A percentile compares a stretch with the other conserved stretches of the same genome.
Conservation (phyloP, 2,113 vertebrate genomes). For the Suncus etruscus region DNA sequence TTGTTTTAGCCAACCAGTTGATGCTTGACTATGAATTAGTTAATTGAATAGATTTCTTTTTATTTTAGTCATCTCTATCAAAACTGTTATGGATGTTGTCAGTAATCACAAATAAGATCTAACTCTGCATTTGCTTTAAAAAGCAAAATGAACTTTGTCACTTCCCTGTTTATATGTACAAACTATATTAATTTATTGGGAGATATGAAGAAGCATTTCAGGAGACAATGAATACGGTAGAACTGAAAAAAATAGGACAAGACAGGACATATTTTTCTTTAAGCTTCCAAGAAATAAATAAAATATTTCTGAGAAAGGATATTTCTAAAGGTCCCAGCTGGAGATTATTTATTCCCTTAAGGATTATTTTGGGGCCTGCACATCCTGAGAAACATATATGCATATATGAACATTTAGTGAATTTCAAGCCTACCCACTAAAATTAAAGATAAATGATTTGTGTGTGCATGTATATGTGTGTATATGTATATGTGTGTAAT, state of each 20-base stretch:
- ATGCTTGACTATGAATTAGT: conserved; percentile 14
- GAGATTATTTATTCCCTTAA: conserved; percentile 48
- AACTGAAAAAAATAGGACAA: neutral
- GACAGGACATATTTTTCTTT: neutral
- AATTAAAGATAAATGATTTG: neutral
- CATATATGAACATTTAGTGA: conserved; percentile 12
- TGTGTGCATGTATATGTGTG: neutral
- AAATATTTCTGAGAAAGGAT: conserved; percentile 40
- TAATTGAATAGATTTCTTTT: conserved; percentile 29
- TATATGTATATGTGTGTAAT: neutral
- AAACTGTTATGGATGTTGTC: neutral
- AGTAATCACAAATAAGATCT: neutral
- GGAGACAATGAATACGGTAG: neutral
- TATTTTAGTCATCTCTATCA: neutral
- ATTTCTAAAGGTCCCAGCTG: conserved; percentile 33
- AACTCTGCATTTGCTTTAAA: conserved; percentile 29
- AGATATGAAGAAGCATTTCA: neutral
- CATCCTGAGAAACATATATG: conserved; percentile 43
- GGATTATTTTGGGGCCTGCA: conserved; percentile 11
- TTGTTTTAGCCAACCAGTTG: conserved; percentile 23
- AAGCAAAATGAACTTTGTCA: neutral
- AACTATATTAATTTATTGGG: neutral
- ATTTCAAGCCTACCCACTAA: conserved; percentile 40
- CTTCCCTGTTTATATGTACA: rapidly evolving
- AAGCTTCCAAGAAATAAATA: neutral